Evolutionary conservation across 2,113 vertebrate genomes (phyloP).

Genomic region (Suricata suricatta): DNA sequence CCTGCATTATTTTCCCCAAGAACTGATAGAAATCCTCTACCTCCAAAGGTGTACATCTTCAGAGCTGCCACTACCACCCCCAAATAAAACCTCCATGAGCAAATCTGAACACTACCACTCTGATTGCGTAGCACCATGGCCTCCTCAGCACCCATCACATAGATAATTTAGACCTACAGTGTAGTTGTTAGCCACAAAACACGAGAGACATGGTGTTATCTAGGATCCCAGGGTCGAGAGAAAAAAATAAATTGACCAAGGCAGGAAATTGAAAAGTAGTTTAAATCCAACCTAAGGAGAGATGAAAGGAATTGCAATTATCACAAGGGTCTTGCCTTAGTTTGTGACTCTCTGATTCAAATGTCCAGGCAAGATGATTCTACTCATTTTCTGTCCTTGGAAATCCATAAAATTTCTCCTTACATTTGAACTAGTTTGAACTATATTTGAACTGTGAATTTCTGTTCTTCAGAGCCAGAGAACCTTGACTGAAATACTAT

Average conservation of each 20-base stretch:
- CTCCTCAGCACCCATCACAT: neutral
- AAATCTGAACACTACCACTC: neutral
- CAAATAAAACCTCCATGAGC: neutral
- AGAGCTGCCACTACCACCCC: neutral
- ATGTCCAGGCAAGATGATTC: neutral
- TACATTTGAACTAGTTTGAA: conserved; percentile 40
- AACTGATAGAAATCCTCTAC: neutral
- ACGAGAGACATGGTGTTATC: neutral
- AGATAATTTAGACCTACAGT: neutral
- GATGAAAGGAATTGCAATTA: neutral
- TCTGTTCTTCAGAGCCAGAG: neutral
- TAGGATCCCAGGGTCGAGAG: neutral
- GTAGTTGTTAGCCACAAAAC: no score
- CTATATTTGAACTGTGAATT: neutral
- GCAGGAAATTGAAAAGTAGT: neutral
- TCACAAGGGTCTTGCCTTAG: neutral
- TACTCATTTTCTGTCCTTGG: neutral
- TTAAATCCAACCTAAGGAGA: neutral
- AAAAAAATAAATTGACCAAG: neutral
- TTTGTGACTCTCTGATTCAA: neutral
- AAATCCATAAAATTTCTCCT: neutral
- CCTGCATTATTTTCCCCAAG: neutral
- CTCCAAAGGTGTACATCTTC: neutral
- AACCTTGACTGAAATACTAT: neutral
- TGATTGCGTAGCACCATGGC: neutral